Base-by-base conservation (phyloP, 2,888 invertebrate species). In the Argynnis bischoffii region DNA sequence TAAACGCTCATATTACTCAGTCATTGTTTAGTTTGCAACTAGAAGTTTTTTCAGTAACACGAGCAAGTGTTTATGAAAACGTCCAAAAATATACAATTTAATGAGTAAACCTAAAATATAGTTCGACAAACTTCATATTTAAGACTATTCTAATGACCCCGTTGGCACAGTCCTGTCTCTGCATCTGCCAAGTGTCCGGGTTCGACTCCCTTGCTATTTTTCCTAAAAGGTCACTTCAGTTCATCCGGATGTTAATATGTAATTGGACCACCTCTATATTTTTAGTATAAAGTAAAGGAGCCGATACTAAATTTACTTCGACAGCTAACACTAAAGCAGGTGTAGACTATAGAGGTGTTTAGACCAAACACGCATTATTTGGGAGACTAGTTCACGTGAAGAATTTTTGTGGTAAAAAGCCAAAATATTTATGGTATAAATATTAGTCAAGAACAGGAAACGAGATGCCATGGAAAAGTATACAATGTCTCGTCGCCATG, bases 141-240 rank as follows among this genome's bases (percentile, higher is more conserved):
- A 63, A 69, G 54, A 65, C 55, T 51, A 60, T 47, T 63, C 54
- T 46, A 59, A 51, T 69, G 71, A 68, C 72, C 69, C 67, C 64
- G 57, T 73, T 73, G 72, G 72, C 72, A 73, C 68, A 68, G 41
- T 55, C 18, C 41, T 55, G 14, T 48, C 54, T 51, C 63, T 55
- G 59, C 64, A 63, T 61, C 69, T 71, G 73, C 71, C 73, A 73
- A 73, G 55, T 61, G 54, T 66, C 64, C 57, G 66, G 71, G 69
- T 72, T 72, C 69, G 69, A 69, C 47, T 69, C 69, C 69, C 69
- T 18, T 46, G 46, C 56, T 60, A 63, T 65, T 65, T 65, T 69
- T 69, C 53, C 69, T 67, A 54, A 69, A 69, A 69, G 69, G 71
- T 72, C 63, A 72, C 57, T 51, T 16, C 64, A 54, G 71, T 67